These are phyloP conservation scores for Pygoscelis antarcticus DNA, from an alignment of 2,113 vertebrate species.

Conservation along the genomic window DNA sequence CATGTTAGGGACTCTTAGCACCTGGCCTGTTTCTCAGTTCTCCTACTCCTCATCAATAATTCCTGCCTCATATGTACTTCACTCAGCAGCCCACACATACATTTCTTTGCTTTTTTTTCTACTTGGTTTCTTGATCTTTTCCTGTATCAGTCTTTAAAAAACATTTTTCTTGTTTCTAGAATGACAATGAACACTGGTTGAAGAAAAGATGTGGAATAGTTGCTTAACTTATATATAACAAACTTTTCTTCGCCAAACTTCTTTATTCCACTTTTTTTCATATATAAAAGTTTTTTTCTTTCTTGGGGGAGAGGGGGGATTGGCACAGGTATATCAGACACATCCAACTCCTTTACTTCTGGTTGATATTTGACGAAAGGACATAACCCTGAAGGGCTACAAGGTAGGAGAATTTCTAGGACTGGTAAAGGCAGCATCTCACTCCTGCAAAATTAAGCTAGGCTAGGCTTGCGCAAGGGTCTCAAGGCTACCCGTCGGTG, in stretches of 20 bases:
- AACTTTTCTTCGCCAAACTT: neutral
- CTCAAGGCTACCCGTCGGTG: neutral
- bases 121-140: neutral
- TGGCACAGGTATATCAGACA: neutral
- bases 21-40: constrained; percentile 10
- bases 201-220: neutral
- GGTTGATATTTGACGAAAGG: neutral
- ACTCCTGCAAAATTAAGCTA: neutral
- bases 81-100: neutral
- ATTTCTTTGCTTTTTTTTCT: neutral
- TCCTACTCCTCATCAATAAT: constrained; percentile 40
- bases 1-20: neutral
- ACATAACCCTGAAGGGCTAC: neutral
- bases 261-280: neutral
- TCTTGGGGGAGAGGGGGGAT: neutral
- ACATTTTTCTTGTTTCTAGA: neutral
- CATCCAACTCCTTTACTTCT: neutral
- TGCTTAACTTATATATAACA: neutral
- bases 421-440: neutral
- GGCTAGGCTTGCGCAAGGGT: neutral
- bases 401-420: neutral
- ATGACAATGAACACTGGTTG: neutral
- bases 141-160: neutral
- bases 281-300: neutral
- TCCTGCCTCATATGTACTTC: neutral